Evolutionary conservation across 2,797 vertebrate species (phyloP), one percentile per base, ranked within the genome.

Genomic region (Enoplosus armatus): DNA sequence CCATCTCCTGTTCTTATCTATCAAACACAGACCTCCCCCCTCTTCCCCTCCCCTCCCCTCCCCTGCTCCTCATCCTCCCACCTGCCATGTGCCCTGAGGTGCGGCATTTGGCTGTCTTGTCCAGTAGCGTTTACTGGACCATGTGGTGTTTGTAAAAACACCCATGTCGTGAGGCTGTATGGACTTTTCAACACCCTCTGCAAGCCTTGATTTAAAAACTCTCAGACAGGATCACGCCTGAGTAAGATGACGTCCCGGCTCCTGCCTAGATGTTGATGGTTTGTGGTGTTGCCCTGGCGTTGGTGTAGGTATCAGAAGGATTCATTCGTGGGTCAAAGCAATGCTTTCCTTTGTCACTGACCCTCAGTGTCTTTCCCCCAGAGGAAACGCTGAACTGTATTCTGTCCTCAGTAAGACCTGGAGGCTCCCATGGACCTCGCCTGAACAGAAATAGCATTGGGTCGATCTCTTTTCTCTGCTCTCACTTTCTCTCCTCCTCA

Each of bases 1-100:
- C 87, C 83, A 70, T 91, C 82, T 92, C 84, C 84, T 92, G 75
- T 85, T 87, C 54, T 86, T 87, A 84, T 88, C 87, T 90, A 79
- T 90, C 72, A 85, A 89, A 90, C 84, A 86, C 90, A 31, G n/a
- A 61, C 68, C 71, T 29, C 54, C 80, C 64, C 31, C 51, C 58
- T 22, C 72, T 31, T 26, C 51, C 58, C 18, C 47, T 41, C 4
- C 22, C 31, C 66, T 26, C 14, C 35, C 20, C 41, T 45, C 56
- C 41, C 24, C 35, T 48, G 54, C 53, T 72, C 50, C 59, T 66
- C 56, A 20, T 68, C 50, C 66, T 72, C 58, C 61, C n/a, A 79
- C 82, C 60, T 76, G 62, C 70, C 79, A 48, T 79, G 61, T 69
- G 76, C 53, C 64, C 63, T 33, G 31, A 69, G 0, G 7, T 43